phyloP scores from a whole-genome alignment of 2,113 vertebrate species.

The Thymallus thymallus region DNA sequence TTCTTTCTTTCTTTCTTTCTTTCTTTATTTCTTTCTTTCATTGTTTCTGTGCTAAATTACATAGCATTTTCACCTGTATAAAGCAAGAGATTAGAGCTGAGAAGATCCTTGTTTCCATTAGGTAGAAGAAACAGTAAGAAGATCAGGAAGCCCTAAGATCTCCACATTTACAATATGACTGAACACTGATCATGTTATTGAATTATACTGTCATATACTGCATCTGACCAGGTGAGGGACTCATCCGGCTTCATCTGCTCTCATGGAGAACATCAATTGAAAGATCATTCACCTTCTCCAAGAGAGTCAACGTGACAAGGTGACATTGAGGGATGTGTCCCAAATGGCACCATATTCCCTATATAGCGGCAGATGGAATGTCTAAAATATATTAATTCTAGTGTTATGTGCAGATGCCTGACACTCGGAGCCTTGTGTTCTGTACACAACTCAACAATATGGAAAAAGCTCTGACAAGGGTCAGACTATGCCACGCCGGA shows the following conservation, averaged over 20 bases:
- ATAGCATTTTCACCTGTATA: background rate
- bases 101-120: too few relatives aligned
- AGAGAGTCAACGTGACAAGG: conserved; percentile 41
- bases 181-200: background rate
- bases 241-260: background rate
- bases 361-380: too few relatives aligned
- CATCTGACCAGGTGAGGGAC: background rate
- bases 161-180: too few relatives aligned
- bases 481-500: background rate
- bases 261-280: background rate
- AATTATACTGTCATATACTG: background rate
- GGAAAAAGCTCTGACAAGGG: conserved; percentile 23
- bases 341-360: too few relatives aligned
- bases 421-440: conserved; percentile 15
- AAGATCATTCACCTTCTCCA: conserved; percentile 16
- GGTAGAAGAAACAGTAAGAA: too few relatives aligned
- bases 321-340: conserved; percentile 24
- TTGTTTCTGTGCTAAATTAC: background rate
- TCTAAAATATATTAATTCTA: conserved; percentile 16
- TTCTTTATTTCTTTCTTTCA: too few relatives aligned
- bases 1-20: too few relatives aligned
- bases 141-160: too few relatives aligned
- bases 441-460: conserved; percentile 12
- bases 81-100: background rate
- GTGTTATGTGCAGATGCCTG: conserved; percentile 20